Conservation (phyloP, 2,797 vertebrate genomes). For the Tachyglossus aculeatus region DNA sequence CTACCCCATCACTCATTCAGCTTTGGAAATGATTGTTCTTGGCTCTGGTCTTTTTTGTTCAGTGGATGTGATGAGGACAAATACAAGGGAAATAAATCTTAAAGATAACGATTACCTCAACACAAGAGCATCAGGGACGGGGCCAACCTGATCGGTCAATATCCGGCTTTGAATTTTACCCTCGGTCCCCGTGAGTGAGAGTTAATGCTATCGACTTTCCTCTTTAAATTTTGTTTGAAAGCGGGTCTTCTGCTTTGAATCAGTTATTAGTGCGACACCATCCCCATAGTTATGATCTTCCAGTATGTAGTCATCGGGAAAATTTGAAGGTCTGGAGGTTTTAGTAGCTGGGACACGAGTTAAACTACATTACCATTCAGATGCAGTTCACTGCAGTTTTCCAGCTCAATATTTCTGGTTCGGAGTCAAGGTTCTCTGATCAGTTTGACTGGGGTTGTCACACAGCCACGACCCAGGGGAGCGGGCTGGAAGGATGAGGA, state of each 20-base stretch:
- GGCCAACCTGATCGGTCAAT: slow-evolving; percentile 33
- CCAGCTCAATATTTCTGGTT: slow-evolving; percentile 10
- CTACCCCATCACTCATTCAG: slow-evolving; percentile 45
- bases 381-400: slow-evolving; percentile 6
- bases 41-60: slow-evolving; percentile 43
- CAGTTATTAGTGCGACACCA: slow-evolving; percentile 17
- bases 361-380: slow-evolving; percentile 25
- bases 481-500: neutral
- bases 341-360: slow-evolving; percentile 22
- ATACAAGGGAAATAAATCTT: slow-evolving; percentile 54
- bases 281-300: slow-evolving; percentile 33
- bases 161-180: slow-evolving; percentile 39
- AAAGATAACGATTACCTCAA: slow-evolving; percentile 48
- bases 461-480: neutral
- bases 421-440: neutral
- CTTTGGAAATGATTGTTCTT: slow-evolving; percentile 52
- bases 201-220: slow-evolving; percentile 33
- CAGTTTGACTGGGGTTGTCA: slow-evolving; percentile 1
- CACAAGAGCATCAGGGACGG: slow-evolving; percentile 24
- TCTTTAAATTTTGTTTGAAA: slow-evolving; percentile 53
- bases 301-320: slow-evolving; percentile 34
- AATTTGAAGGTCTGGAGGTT: slow-evolving; percentile 18
- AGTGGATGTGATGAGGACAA: slow-evolving; percentile 36
- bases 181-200: slow-evolving; percentile 31
- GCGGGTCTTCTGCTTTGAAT: slow-evolving; percentile 34